Conservation (phyloP, 1,140 invertebrate species). For the Olivierus martensii region DNA sequence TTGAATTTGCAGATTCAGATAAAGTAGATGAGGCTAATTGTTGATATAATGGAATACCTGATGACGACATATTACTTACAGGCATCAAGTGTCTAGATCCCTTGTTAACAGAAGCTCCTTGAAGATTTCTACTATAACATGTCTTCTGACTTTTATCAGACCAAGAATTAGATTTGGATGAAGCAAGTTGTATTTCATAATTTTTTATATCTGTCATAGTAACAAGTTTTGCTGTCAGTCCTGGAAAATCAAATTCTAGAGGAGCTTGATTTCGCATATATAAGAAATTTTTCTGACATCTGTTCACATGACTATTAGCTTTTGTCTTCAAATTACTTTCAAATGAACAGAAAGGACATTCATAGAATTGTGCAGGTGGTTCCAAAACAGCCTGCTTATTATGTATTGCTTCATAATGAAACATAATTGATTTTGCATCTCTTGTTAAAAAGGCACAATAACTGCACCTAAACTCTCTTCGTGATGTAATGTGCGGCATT, state of each 20-base stretch:
- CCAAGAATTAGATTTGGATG: background rate
- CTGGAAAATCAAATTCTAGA: slow-evolving; percentile 70
- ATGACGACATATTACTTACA: background rate
- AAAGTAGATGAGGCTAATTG: background rate
- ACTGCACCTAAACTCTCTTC: slow-evolving; percentile 50
- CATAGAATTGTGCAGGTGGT: slow-evolving; percentile 63
- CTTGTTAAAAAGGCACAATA: slow-evolving; percentile 69
- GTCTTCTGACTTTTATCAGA: too few species aligned
- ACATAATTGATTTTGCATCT: slow-evolving; percentile 71
- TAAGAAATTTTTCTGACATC: slow-evolving; percentile 81
- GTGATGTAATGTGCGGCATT: slow-evolving; percentile 76
- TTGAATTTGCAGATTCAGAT: too few species aligned
- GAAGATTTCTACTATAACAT: too few species aligned
- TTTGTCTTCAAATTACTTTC: slow-evolving; percentile 89
- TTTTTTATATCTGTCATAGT: slow-evolving; percentile 23
- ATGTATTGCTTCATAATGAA: slow-evolving; percentile 82
- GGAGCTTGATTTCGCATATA: slow-evolving; percentile 71
- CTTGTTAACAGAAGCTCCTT: too few species aligned
- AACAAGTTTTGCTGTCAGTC: slow-evolving; percentile 56
- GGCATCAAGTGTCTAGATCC: too few species aligned
- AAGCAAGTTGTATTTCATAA: slow-evolving; percentile 15
- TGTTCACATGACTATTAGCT: slow-evolving; percentile 68
- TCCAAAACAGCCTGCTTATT: slow-evolving; percentile 65
- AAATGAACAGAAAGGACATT: slow-evolving; percentile 86
- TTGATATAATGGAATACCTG: background rate